These are phyloP conservation scores for Catharus fuscescens DNA, from an alignment of 2,113 vertebrate species.

Conservation along the genomic window DNA sequence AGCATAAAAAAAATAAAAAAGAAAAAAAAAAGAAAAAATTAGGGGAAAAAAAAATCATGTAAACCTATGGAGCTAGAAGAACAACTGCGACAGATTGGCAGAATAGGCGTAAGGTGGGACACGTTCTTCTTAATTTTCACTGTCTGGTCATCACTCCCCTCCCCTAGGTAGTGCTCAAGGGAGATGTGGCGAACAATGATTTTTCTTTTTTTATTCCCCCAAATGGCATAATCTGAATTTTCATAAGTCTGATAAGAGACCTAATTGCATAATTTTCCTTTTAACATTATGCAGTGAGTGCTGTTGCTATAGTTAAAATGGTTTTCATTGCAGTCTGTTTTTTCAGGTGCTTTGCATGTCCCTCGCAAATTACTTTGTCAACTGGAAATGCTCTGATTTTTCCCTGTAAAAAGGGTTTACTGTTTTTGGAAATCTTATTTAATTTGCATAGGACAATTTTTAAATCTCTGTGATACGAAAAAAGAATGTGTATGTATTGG, in stretches of 20 bases:
- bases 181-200: conserved; percentile 36
- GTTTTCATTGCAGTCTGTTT: conserved; percentile 4
- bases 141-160: conserved; percentile 58
- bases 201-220: neutral
- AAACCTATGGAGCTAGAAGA: conserved; percentile 69
- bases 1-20: neutral
- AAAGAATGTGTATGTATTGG: neutral
- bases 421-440: conserved; percentile 23
- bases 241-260: conserved; percentile 46
- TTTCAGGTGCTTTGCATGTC: conserved; percentile 43
- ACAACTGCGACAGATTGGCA: conserved; percentile 66
- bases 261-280: conserved; percentile 57
- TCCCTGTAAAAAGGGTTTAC: neutral
- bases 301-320: conserved; percentile 44
- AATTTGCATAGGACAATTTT: conserved; percentile 56
- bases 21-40: neutral
- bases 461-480: conserved; percentile 3
- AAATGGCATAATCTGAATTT: conserved; percentile 44
- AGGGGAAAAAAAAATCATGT: neutral
- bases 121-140: conserved; percentile 57
- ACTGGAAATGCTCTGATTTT: conserved; percentile 10
- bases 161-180: conserved; percentile 34
- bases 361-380: neutral
- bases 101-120: conserved; percentile 65
- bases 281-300: conserved; percentile 24